A percentile compares a stretch with the other conserved stretches of the same genome.
These are phyloP conservation scores for Moxostoma hubbsi DNA, from an alignment of 2,797 vertebrate genomes.

Conservation along the genomic window DNA sequence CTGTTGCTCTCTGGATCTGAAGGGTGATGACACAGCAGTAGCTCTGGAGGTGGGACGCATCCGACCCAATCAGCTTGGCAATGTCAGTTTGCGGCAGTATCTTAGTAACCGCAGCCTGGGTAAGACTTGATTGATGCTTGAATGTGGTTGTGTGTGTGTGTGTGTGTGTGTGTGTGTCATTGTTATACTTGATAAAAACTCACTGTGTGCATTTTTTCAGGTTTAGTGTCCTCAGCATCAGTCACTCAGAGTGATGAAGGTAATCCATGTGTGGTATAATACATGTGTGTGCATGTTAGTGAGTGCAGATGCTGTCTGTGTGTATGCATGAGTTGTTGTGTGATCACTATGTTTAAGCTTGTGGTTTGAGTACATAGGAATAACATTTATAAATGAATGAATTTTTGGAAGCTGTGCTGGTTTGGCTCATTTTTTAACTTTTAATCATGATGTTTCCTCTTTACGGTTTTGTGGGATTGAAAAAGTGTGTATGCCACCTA, in stretches of 20 bases:
- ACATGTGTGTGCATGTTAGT: constrained; percentile 16
- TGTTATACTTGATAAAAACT: constrained; percentile 20
- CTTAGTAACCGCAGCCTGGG: constrained; percentile 92
- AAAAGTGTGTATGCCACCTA: too few species aligned
- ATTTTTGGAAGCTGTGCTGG: background rate
- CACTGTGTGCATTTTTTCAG: constrained; percentile 67
- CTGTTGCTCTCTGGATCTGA: constrained; percentile 87
- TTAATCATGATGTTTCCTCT: too few species aligned
- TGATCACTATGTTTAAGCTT: constrained; percentile 15
- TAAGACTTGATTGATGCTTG: constrained; percentile 71
- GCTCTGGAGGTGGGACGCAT: constrained; percentile 90
- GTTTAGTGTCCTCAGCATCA: constrained; percentile 77
- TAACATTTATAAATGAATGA: background rate
- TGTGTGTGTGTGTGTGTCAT: constrained; percentile 1
- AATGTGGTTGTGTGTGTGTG: constrained; percentile 22
- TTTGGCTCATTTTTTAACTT: too few species aligned
- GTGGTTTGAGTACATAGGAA: background rate
- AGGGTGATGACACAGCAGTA: constrained; percentile 87
- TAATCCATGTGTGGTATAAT: constrained; percentile 59
- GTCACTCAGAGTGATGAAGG: constrained; percentile 76
- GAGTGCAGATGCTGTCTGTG: constrained; percentile 40
- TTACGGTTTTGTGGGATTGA: too few species aligned
- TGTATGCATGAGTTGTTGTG: constrained; percentile 26
- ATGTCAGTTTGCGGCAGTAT: constrained; percentile 91
- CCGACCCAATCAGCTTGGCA: constrained; percentile 88